Evolutionary conservation across 2,797 vertebrate genomes (phyloP).

Genomic region (Gallirallus australis): DNA sequence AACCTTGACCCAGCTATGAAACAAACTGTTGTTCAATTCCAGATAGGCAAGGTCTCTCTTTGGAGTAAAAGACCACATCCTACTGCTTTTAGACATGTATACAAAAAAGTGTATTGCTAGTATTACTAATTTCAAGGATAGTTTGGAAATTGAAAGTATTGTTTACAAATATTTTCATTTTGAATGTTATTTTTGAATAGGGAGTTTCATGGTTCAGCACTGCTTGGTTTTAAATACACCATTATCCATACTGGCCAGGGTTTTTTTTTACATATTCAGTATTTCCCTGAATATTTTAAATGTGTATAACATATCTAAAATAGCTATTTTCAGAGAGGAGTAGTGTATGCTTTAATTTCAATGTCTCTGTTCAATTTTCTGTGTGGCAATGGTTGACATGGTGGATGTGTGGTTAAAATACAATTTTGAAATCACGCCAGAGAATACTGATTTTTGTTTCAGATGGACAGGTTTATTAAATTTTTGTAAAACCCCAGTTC

Average conservation of each 20-base stretch:
- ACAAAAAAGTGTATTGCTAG: not conserved
- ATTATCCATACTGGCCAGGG: not conserved
- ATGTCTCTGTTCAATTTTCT: not conserved
- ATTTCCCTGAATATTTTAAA: not conserved
- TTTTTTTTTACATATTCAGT: not conserved
- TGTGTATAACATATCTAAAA: not conserved
- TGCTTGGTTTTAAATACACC: not conserved
- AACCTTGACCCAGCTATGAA: not conserved
- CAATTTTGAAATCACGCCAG: not conserved
- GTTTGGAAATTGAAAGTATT: not conserved
- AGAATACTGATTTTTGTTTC: not conserved
- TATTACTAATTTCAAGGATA: not conserved
- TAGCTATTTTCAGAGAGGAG: not conserved
- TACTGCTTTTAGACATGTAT: not conserved
- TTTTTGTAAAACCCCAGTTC: not conserved
- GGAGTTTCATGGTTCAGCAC: not conserved
- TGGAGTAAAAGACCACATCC: not conserved
- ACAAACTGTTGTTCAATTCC: not conserved
- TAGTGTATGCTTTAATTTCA: no score
- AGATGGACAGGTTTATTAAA: not conserved
- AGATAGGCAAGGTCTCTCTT: not conserved
- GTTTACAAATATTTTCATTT: not conserved
- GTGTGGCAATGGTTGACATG: not conserved
- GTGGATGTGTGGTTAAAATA: not conserved
- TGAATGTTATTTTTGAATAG: not conserved